A percentile compares a stretch with the other conserved stretches of the same genome.
These are phyloP conservation scores for Heliconius eleuchia DNA, from an alignment of 1,140 invertebrate genomes.

Conservation along the genomic window DNA sequence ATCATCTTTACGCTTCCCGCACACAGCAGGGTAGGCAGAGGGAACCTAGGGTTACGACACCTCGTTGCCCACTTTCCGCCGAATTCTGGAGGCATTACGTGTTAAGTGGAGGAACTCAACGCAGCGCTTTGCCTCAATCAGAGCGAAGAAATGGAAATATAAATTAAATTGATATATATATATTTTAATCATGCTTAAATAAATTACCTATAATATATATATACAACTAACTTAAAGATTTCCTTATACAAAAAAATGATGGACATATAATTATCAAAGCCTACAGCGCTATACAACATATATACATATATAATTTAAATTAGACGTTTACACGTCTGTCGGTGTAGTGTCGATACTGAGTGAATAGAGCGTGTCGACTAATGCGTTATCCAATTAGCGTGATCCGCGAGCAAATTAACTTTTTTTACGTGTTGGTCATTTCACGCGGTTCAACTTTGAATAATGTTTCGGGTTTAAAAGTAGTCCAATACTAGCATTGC, in stretches of 20 bases:
- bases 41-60: too few relatives aligned
- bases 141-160: too few relatives aligned
- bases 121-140: too few relatives aligned
- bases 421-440: slow-evolving; percentile 18
- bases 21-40: too few relatives aligned
- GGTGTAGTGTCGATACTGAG: neutral
- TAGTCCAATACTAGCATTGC: neutral
- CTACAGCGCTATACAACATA: neutral
- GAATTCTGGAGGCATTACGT: too few relatives aligned
- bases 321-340: neutral
- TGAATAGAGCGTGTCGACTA: neutral
- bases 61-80: too few relatives aligned
- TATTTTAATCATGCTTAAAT: neutral
- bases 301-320: neutral
- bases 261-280: neutral
- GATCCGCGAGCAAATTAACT: slow-evolving; percentile 23
- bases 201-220: neutral
- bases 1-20: too few relatives aligned
- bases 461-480: neutral
- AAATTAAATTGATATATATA: too few relatives aligned
- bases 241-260: neutral
- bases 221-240: neutral
- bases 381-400: slow-evolving; percentile 16
- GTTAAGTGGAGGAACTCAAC: too few relatives aligned
- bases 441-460: neutral